Evolutionary conservation across 2,797 vertebrate species (phyloP).

Genomic region (Erethizon dorsatum): DNA sequence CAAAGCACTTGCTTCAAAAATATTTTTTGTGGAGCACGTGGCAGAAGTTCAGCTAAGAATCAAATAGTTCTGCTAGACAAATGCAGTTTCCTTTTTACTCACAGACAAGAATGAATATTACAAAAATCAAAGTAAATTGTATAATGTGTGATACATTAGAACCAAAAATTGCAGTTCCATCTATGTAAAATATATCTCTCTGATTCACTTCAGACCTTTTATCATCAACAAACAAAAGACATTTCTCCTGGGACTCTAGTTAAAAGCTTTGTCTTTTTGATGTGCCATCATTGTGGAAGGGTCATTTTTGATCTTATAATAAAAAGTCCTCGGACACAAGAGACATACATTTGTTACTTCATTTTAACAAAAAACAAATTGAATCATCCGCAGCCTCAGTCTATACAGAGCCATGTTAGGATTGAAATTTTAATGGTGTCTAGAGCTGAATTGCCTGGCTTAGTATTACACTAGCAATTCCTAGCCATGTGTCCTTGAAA

Average conservation of each 20-base stretch:
- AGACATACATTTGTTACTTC: neutral
- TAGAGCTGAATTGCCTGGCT: neutral
- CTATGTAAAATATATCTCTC: conserved; percentile 30
- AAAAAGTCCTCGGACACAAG: conserved; percentile 6
- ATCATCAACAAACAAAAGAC: neutral
- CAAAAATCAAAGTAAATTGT: conserved; percentile 70
- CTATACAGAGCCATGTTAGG: neutral
- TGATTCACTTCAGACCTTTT: neutral
- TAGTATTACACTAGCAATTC: neutral
- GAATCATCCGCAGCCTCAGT: neutral
- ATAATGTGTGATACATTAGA: neutral
- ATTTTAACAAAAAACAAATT: conserved; percentile 11
- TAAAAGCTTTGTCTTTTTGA: neutral
- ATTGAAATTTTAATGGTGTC: neutral
- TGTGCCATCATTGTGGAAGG: neutral
- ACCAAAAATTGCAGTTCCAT: neutral
- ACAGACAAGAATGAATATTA: conserved; percentile 49
- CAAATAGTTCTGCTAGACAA: conserved; percentile 8
- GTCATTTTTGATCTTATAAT: conserved; percentile 36
- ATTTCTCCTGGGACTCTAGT: neutral
- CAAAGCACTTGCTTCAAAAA: conserved; percentile 60
- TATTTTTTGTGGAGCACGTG: neutral
- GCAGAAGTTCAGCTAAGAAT: conserved; percentile 32
- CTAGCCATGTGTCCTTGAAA: neutral
- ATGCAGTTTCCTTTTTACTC: conserved; percentile 14